Conservation (phyloP, 2,113 vertebrate species). For the Ceyx cyanopectus region DNA sequence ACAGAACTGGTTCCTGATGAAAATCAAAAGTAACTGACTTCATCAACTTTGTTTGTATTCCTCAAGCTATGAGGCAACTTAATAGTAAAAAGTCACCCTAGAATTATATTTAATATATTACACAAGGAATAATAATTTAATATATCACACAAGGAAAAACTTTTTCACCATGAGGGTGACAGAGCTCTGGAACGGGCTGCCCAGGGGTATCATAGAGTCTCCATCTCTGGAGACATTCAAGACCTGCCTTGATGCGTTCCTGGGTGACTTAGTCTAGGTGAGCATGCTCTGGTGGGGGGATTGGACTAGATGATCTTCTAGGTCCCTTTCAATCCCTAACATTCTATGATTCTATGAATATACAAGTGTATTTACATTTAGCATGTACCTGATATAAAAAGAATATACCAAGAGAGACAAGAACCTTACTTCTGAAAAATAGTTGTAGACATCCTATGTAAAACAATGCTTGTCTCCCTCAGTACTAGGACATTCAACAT, state of each 20-base stretch:
- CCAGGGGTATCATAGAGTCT: no score
- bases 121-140: no score
- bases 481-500: background rate
- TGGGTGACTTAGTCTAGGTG: no score
- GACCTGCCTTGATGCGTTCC: no score
- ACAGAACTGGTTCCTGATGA: background rate
- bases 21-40: background rate
- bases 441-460: rapidly evolving
- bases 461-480: background rate
- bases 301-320: no score
- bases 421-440: background rate
- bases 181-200: no score
- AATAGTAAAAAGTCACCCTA: background rate
- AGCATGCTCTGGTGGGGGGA: no score
- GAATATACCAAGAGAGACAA: background rate
- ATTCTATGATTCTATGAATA: background rate
- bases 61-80: background rate
- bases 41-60: background rate
- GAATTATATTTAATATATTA: background rate
- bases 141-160: no score
- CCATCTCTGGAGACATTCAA: no score
- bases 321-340: no score
- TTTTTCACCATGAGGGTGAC: no score
- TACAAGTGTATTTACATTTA: background rate
- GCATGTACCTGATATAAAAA: background rate